phyloP scores from a whole-genome alignment of 2,888 invertebrate species.

The Conomelus anceps region DNA sequence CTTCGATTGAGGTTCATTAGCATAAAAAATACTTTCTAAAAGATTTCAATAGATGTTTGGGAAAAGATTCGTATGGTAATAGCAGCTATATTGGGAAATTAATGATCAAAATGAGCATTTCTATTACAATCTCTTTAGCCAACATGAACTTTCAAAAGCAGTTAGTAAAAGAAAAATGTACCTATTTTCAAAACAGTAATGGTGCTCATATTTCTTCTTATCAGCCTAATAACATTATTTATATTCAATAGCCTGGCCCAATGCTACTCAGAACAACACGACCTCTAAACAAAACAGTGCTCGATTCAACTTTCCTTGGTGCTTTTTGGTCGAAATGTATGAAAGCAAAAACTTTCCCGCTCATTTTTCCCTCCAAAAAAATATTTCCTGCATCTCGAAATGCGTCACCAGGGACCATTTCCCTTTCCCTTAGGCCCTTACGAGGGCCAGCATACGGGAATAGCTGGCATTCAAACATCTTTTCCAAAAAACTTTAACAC shows the following conservation, averaged over 20 bases:
- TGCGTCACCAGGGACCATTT: neutral
- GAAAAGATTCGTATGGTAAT: neutral
- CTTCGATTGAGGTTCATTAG: too few relatives aligned
- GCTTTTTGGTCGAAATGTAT: neutral
- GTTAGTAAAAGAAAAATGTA: neutral
- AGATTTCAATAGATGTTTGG: too few relatives aligned
- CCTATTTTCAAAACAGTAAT: neutral
- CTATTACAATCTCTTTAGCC: neutral
- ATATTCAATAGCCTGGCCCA: neutral
- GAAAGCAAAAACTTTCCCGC: neutral
- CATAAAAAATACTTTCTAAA: too few relatives aligned
- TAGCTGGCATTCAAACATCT: neutral
- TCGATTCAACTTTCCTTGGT: neutral
- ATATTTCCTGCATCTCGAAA: neutral
- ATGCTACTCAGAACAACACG: neutral
- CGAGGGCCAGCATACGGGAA: neutral
- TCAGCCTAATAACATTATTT: neutral
- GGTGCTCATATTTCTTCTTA: neutral
- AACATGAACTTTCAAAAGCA: neutral
- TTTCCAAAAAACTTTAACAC: neutral
- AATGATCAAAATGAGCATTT: neutral
- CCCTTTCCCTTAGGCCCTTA: neutral
- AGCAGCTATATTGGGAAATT: neutral
- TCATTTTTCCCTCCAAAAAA: neutral
- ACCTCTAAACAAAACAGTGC: neutral